phyloP scores from a whole-genome alignment of 2,113 vertebrate species.

The Festucalex cinctus region DNA sequence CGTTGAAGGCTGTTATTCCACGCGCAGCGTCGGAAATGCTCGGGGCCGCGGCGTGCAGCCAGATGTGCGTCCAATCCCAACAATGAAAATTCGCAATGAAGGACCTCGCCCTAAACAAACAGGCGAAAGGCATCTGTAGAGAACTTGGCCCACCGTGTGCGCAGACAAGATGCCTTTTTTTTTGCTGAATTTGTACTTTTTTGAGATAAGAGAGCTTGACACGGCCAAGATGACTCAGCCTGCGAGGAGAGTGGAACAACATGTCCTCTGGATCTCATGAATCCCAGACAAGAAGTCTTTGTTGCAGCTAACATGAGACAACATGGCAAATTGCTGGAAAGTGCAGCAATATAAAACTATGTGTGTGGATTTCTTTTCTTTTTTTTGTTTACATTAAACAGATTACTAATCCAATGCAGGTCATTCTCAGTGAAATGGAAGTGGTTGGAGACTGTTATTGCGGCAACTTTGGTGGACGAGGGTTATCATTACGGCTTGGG shows the following conservation, averaged over 20 bases:
- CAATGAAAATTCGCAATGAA: neutral
- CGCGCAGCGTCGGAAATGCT: constrained; percentile 14
- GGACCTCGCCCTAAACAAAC: constrained; percentile 13
- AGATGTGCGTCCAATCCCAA: constrained; percentile 26
- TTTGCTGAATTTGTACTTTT: constrained; percentile 41
- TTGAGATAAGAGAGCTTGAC: constrained; percentile 43
- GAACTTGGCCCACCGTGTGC: constrained; percentile 25
- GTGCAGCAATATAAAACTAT: constrained; percentile 5
- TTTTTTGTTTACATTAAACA: neutral
- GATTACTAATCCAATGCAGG: neutral
- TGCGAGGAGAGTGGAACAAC: constrained; percentile 38
- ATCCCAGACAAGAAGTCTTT: constrained; percentile 24
- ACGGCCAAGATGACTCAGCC: constrained; percentile 47
- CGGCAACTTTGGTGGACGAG: constrained; percentile 35
- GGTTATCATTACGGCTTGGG: constrained; percentile 53
- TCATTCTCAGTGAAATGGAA: constrained; percentile 15
- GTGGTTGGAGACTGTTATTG: constrained; percentile 25
- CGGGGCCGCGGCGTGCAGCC: constrained; percentile 3
- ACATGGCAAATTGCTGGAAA: constrained; percentile 29
- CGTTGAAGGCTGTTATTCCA: constrained; percentile 8
- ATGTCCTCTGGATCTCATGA: constrained; percentile 40
- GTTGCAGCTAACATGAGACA: constrained; percentile 12
- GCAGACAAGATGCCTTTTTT: constrained; percentile 18
- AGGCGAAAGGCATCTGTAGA: constrained; percentile 11
- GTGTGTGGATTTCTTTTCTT: too few species aligned